Evolutionary conservation across 2,113 vertebrate genomes (phyloP).

Genomic region (Ptilonorhynchus violaceus): DNA sequence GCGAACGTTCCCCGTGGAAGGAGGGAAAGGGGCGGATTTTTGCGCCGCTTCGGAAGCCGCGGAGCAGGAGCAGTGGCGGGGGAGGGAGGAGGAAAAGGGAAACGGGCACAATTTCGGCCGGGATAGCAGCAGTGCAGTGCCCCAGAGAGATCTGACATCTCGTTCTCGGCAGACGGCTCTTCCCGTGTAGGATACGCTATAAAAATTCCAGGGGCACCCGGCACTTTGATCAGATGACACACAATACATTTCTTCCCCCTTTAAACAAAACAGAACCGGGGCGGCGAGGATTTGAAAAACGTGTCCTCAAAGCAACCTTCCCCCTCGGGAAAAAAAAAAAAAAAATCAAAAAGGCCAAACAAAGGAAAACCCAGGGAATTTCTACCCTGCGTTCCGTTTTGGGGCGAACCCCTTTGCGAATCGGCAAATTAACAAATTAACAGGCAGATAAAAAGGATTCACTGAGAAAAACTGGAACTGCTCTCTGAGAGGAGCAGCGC

Average conservation of each 20-base stretch:
- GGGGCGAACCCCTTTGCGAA: background rate
- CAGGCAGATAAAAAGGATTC: background rate
- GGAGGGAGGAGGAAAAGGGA: background rate
- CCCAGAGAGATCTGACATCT: conserved; percentile 30
- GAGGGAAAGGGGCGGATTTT: rapidly evolving
- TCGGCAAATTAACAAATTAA: background rate
- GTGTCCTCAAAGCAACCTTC: conserved; percentile 23
- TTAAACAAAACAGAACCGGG: conserved; percentile 53
- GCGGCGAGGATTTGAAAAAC: background rate
- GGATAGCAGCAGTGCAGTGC: background rate
- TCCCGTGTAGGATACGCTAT: background rate
- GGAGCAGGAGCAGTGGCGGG: background rate
- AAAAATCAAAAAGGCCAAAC: background rate
- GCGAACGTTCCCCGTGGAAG: background rate
- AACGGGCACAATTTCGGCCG: background rate
- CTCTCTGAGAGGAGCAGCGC: background rate
- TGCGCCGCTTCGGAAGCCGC: background rate
- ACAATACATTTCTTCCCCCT: conserved; percentile 45
- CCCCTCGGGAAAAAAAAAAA: background rate
- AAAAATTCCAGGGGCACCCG: conserved; percentile 44
- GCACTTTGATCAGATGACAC: conserved; percentile 64
- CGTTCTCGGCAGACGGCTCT: conserved; percentile 25
- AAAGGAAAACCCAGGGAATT: background rate
- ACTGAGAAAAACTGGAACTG: rapidly evolving
- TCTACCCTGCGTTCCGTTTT: background rate